These are phyloP conservation scores for Lutraria lutraria DNA, from an alignment of 2,888 invertebrate genomes.

Conservation along the genomic window DNA sequence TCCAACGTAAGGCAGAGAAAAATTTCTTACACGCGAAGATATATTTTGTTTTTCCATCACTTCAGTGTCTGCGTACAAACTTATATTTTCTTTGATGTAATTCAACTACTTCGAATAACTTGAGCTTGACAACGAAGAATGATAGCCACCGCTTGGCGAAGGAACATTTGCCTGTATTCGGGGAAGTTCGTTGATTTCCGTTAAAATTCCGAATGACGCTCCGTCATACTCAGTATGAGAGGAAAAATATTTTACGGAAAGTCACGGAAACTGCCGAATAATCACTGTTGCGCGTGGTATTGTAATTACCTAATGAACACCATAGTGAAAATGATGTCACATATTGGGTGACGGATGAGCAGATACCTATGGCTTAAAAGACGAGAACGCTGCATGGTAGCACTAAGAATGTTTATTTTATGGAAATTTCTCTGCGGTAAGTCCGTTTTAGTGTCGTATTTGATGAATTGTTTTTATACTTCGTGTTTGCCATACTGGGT, in stretches of 20 bases:
- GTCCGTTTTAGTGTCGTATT: slow-evolving; percentile 22
- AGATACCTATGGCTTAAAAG: slow-evolving; percentile 16
- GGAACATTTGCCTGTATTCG: not conserved
- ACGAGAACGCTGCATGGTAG: slow-evolving; percentile 16
- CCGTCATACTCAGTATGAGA: not conserved
- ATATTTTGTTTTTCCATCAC: slow-evolving; percentile 31
- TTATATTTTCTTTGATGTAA: slow-evolving; percentile 17
- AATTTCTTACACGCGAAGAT: slow-evolving; percentile 14
- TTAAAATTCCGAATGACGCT: not conserved
- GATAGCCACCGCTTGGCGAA: not conserved
- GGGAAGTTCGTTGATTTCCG: not conserved
- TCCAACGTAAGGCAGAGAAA: slow-evolving; percentile 17
- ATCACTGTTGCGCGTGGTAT: not conserved
- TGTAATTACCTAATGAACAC: slow-evolving; percentile 41
- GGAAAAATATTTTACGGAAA: not conserved
- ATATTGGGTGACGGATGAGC: slow-evolving; percentile 43
- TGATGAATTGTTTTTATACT: slow-evolving; percentile 11
- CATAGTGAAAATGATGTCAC: slow-evolving; percentile 36
- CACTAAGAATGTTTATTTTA: slow-evolving; percentile 44
- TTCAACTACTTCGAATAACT: not conserved
- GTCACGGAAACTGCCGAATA: slow-evolving; percentile 7
- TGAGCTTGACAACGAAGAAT: not conserved
- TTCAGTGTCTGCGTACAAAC: not conserved
- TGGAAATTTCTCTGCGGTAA: slow-evolving; percentile 44
- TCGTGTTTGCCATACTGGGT: not conserved